A percentile compares a stretch with the other conserved stretches of the same genome.
Evolutionary conservation across 2,113 vertebrate genomes (phyloP).

Genomic region (Psilopsiagon aurifrons): DNA sequence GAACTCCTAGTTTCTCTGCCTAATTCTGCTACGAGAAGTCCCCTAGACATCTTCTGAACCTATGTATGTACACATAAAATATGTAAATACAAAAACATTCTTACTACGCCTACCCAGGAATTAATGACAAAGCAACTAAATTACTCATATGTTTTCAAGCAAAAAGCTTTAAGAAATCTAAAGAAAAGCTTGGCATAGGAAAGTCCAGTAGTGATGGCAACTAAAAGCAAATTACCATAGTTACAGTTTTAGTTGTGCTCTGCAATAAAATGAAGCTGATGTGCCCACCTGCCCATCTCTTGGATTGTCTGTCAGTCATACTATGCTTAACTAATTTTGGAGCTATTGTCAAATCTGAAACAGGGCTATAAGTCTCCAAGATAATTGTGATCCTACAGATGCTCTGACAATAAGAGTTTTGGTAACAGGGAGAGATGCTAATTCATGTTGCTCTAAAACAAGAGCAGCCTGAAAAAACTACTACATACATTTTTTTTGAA

Average conservation of each 20-base stretch:
- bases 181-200: not conserved
- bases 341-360: not conserved
- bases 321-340: not conserved
- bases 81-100: not conserved
- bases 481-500: not conserved
- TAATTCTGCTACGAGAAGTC: not conserved
- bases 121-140: not conserved
- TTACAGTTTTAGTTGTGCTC: not conserved
- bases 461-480: not conserved
- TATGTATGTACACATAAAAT: not conserved
- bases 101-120: not conserved
- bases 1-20: not conserved
- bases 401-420: not conserved
- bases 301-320: not conserved
- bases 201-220: not conserved
- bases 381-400: not conserved
- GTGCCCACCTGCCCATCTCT: not conserved
- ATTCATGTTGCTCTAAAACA: not conserved
- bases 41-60: not conserved
- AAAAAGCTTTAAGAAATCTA: not conserved
- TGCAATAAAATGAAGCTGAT: not conserved
- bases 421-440: not conserved
- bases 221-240: not conserved
- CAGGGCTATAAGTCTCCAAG: not conserved
- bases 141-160: not conserved